Percentiles rank a stretch among this genome's conserved stretches.
These are phyloP conservation scores for Rhynchomys soricoides DNA, from an alignment of 2,113 vertebrate genomes.

Conservation along the genomic window DNA sequence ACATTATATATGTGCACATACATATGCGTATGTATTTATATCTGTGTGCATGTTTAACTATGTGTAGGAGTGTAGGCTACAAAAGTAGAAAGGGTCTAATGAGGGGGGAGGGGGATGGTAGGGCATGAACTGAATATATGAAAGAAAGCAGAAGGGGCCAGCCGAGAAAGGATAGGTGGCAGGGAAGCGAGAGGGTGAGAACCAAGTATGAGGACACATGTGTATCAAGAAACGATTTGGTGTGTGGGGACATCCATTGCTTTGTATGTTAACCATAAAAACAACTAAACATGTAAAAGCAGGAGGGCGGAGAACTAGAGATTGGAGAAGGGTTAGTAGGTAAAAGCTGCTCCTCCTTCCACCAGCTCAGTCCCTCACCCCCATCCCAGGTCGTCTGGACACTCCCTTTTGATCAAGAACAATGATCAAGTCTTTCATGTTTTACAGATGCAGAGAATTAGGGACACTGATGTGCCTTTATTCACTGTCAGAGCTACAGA, in stretches of 20 bases:
- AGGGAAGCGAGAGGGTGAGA: neutral
- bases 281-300: neutral
- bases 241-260: neutral
- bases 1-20: neutral
- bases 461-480: conserved; percentile 57
- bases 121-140: neutral
- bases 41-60: neutral
- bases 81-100: neutral
- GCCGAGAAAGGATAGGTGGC: neutral
- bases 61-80: neutral
- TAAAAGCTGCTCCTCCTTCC: neutral
- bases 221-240: neutral
- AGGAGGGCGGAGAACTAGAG: neutral
- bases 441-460: conserved; percentile 55
- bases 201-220: neutral
- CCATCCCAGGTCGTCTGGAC: neutral
- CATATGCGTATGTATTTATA: neutral
- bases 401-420: neutral
- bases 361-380: rapidly evolving
- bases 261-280: neutral
- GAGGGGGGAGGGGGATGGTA: neutral
- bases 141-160: neutral
- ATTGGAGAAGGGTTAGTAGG: neutral
- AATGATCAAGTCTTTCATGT: conserved; percentile 15
- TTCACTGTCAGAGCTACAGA: conserved; percentile 63